Evolutionary conservation across 30 jellyfish, hydroid and myxozoan genomes (phyloP).

Genomic region (Aurelia sp.): DNA sequence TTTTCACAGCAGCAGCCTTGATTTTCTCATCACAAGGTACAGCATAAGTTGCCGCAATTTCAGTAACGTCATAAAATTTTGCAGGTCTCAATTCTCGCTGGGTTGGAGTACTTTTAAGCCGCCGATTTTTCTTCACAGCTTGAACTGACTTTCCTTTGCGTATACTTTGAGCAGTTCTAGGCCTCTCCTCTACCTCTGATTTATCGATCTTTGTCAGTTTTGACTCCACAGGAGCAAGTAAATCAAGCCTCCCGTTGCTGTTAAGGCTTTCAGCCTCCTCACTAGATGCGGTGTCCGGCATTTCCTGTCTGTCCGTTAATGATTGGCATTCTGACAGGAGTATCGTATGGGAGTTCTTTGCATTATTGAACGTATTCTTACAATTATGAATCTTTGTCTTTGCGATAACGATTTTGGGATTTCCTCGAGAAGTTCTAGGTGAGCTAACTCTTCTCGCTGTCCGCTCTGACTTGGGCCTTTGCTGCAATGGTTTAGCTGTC

Average conservation of each 20-base stretch:
- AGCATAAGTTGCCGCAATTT: conserved; percentile 35
- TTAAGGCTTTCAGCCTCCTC: conserved; percentile 53
- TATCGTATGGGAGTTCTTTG: conserved; percentile 18
- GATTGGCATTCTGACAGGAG: conserved; percentile 31
- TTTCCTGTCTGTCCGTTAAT: conserved; percentile 4
- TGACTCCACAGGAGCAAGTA: neutral
- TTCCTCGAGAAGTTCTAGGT: neutral
- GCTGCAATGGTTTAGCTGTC: neutral
- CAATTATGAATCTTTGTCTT: neutral
- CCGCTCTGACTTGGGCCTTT: neutral
- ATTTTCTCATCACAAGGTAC: conserved; percentile 64
- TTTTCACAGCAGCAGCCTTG: neutral
- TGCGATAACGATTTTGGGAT: neutral
- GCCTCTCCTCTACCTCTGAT: neutral
- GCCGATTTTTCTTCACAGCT: neutral
- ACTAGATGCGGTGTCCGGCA: conserved; percentile 29
- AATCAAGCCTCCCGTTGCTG: neutral
- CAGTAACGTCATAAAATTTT: conserved; percentile 39
- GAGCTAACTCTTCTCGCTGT: neutral
- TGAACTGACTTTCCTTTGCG: neutral
- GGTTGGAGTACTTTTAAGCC: neutral
- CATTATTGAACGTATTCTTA: conserved; percentile 23
- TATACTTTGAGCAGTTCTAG: neutral
- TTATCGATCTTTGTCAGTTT: neutral
- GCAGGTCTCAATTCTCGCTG: conserved; percentile 31